These are phyloP conservation scores for Liasis olivaceus DNA, from an alignment of 2,797 vertebrate species.

Conservation along the genomic window DNA sequence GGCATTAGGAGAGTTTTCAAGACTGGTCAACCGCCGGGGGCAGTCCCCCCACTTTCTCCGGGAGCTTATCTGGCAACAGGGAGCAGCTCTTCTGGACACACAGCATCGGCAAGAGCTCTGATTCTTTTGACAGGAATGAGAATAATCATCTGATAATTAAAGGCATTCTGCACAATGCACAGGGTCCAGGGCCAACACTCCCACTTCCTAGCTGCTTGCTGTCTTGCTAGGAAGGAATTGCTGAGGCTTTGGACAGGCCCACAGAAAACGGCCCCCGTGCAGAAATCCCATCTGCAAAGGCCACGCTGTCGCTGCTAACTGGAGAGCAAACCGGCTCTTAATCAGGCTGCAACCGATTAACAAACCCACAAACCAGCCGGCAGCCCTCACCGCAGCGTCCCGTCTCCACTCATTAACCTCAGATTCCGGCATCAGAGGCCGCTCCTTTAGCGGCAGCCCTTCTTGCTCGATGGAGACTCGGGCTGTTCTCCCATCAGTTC, in stretches of 20 bases:
- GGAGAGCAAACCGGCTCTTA: not conserved
- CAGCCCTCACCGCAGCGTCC: constrained; percentile 35
- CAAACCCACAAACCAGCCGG: not conserved
- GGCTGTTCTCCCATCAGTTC: constrained; percentile 61
- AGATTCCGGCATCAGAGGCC: constrained; percentile 41
- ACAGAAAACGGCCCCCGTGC: not conserved
- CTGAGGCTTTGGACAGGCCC: not conserved
- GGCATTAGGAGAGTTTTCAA: not conserved
- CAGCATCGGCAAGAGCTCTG: not conserved
- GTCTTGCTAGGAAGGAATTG: not conserved
- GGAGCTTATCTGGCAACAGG: not conserved
- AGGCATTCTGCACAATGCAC: too few relatives aligned
- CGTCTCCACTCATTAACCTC: constrained; percentile 60
- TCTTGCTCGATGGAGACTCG: constrained; percentile 60
- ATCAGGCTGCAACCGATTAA: not conserved
- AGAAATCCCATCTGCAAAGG: constrained; percentile 7
- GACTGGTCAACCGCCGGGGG: not conserved
- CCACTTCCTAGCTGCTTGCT: not conserved
- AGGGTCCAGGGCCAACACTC: not conserved
- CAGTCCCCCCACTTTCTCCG: too few relatives aligned
- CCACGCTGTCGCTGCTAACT: constrained; percentile 14
- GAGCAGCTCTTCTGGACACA: too few relatives aligned
- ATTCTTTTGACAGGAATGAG: not conserved
- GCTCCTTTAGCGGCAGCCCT: constrained; percentile 34
- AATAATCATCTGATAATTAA: too few relatives aligned